phyloP scores from a whole-genome alignment of 1,140 invertebrate species.

The Triops longicaudatus region DNA sequence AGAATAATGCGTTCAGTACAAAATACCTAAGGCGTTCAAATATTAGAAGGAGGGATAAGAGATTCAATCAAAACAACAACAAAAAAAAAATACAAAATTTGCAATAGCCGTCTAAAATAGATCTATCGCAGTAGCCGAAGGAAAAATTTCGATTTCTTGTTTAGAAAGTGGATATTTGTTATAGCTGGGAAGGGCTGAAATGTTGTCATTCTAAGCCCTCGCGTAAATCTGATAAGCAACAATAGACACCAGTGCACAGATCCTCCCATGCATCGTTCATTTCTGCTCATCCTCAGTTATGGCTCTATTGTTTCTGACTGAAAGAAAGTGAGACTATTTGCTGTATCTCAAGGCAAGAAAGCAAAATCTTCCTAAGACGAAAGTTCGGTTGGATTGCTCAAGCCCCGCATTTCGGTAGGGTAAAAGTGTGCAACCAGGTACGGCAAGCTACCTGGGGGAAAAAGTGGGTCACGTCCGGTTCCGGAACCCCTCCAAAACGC shows the following conservation, averaged over 20 bases:
- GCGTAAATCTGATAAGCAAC: neutral
- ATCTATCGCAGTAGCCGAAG: neutral
- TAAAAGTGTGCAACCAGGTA: neutral
- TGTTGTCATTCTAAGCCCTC: neutral
- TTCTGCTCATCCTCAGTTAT: neutral
- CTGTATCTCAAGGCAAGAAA: neutral
- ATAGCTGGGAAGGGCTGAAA: neutral
- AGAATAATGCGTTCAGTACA: too few relatives aligned
- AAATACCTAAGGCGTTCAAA: too few relatives aligned
- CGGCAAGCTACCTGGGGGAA: neutral
- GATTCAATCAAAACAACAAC: too few relatives aligned
- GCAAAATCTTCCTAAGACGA: neutral
- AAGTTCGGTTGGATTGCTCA: neutral
- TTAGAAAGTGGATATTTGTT: neutral
- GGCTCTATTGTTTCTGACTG: neutral
- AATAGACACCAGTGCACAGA: neutral
- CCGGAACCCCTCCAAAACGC: neutral
- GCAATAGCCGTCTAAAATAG: neutral
- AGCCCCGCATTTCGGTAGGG: neutral
- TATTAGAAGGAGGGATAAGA: too few relatives aligned
- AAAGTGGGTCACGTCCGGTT: slow-evolving; percentile 7
- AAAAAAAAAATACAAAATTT: neutral
- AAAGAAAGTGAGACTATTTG: neutral
- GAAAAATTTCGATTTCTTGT: neutral
- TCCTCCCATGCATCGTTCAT: neutral